These are phyloP conservation scores for Phalloptychus januarius DNA, from an alignment of 2,797 vertebrate genomes.

Conservation along the genomic window DNA sequence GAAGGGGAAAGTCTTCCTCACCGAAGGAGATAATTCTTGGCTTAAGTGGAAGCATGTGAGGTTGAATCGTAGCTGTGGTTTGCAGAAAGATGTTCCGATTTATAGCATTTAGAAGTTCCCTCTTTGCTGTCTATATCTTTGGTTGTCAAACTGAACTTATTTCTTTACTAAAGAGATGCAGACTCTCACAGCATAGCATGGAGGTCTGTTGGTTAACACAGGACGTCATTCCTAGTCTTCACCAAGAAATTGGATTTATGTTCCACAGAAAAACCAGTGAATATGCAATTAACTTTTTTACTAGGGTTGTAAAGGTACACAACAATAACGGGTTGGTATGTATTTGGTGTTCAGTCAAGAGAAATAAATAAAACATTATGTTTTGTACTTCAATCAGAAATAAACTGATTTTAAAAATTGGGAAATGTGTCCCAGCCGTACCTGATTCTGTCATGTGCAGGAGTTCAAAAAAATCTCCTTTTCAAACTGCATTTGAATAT, in stretches of 20 bases:
- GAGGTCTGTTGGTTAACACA: background rate
- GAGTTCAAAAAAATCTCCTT: background rate
- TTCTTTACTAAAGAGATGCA: background rate
- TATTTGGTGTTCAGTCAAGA: background rate
- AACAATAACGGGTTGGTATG: background rate
- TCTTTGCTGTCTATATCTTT: background rate
- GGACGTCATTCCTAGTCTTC: background rate
- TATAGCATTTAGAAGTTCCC: conserved; percentile 20
- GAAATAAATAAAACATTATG: background rate
- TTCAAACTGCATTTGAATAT: background rate
- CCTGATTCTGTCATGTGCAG: background rate
- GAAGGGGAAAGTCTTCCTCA: conserved; percentile 52
- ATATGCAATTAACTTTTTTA: background rate
- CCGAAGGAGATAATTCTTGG: conserved; percentile 63
- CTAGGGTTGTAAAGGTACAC: background rate
- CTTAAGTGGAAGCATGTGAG: conserved; percentile 75
- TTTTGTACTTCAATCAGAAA: background rate
- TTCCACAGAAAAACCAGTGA: background rate
- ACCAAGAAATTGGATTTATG: too few species aligned
- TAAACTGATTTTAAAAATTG: background rate
- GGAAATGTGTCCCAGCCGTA: background rate
- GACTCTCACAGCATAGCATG: background rate
- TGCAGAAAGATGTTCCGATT: conserved; percentile 21
- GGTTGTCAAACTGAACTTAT: background rate
- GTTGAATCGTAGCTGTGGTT: conserved; percentile 25